phyloP scores from a whole-genome alignment of 2,888 invertebrate genomes.

The Ellobium chinense region DNA sequence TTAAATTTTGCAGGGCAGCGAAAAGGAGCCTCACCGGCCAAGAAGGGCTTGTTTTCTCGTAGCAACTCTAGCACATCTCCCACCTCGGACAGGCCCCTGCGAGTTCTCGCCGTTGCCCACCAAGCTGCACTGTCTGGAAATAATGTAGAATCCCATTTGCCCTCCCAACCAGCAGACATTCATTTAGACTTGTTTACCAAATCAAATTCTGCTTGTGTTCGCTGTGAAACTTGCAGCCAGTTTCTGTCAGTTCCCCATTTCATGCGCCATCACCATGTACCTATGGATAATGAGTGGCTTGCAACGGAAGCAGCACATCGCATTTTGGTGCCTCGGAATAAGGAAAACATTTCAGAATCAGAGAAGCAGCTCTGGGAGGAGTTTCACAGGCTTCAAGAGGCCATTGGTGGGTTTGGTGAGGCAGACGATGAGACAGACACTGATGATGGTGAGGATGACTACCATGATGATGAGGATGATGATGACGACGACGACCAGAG shows the following conservation, averaged over 20 bases:
- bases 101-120: constrained; percentile 61
- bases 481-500: not conserved
- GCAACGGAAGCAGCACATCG: constrained; percentile 59
- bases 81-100: constrained; percentile 7
- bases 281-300: constrained; percentile 62
- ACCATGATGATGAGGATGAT: constrained; percentile 4
- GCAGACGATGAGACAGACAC: constrained; percentile 42
- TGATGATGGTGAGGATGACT: constrained; percentile 30
- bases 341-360: constrained; percentile 57
- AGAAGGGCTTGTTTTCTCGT: constrained; percentile 41
- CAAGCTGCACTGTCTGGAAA: constrained; percentile 58
- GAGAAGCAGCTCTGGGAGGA: constrained; percentile 65
- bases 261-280: constrained; percentile 71
- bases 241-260: constrained; percentile 71
- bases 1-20: constrained; percentile 45
- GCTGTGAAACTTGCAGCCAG: constrained; percentile 72
- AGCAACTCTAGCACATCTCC: constrained; percentile 16
- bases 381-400: constrained; percentile 54
- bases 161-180: constrained; percentile 56
- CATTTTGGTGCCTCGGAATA: constrained; percentile 63
- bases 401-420: constrained; percentile 46
- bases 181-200: constrained; percentile 67
- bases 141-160: constrained; percentile 58
- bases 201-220: constrained; percentile 69
- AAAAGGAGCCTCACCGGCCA: constrained; percentile 10